phyloP scores from a whole-genome alignment of 2,113 vertebrate species.

The Crotalus horridus region DNA sequence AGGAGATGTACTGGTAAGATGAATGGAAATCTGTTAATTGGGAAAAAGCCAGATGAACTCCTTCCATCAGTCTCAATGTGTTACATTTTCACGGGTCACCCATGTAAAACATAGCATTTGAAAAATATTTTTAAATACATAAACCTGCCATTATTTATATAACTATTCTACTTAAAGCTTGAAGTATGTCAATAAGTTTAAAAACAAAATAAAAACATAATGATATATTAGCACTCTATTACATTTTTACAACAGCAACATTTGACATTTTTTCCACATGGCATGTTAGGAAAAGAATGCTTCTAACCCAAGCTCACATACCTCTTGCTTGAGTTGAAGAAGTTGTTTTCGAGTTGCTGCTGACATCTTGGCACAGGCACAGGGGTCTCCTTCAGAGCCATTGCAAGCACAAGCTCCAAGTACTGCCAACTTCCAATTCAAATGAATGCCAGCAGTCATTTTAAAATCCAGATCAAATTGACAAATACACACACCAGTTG shows the following conservation, averaged over 20 bases:
- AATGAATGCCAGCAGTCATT: conserved; percentile 18
- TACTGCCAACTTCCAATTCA: conserved; percentile 77
- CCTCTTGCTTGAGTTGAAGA: conserved; percentile 83
- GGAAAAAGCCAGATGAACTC: background rate
- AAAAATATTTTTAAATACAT: background rate
- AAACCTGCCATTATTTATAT: background rate
- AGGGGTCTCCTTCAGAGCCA: conserved; percentile 63
- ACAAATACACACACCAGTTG: background rate
- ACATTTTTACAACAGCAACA: background rate
- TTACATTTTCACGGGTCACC: background rate
- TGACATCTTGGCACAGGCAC: conserved; percentile 78
- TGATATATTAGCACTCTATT: background rate
- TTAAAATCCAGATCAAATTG: background rate
- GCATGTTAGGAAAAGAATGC: background rate
- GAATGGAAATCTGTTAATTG: background rate
- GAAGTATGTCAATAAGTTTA: background rate
- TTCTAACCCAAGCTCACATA: conserved; percentile 41
- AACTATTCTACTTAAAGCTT: background rate
- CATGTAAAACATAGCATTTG: background rate
- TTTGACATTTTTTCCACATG: background rate
- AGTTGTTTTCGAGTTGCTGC: conserved; percentile 79
- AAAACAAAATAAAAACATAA: background rate
- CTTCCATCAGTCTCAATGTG: background rate
- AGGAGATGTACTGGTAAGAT: background rate
- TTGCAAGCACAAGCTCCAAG: conserved; percentile 82